Conservation (phyloP, 2,797 vertebrate species). For the Notolepis coatsorum region DNA sequence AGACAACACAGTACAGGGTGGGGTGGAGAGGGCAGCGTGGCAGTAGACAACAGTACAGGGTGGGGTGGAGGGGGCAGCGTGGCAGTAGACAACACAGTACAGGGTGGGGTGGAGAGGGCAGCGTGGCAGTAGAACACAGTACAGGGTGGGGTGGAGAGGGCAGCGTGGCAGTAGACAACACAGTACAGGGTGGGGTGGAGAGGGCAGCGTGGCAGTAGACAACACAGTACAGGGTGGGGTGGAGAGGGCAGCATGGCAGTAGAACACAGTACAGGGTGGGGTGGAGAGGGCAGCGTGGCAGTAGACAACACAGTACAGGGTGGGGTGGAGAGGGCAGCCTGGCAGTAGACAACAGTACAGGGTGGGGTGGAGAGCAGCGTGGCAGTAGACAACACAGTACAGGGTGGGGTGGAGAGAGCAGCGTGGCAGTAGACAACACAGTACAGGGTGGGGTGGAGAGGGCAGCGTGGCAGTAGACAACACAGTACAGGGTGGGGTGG, state of each 20-base stretch:
- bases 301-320: slow-evolving; percentile 32
- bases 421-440: slow-evolving; percentile 45
- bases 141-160: no score
- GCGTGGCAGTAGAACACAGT: slow-evolving; percentile 48
- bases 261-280: slow-evolving; percentile 17
- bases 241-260: no score
- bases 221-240: slow-evolving; percentile 27
- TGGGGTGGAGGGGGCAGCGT: no score
- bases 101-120: no score
- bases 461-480: slow-evolving; percentile 52
- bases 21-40: no score
- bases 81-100: slow-evolving; percentile 42
- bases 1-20: slow-evolving; percentile 13
- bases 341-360: slow-evolving; percentile 41
- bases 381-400: slow-evolving; percentile 42
- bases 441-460: no score
- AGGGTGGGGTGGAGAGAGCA: no score
- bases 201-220: slow-evolving; percentile 54
- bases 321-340: no score
- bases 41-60: slow-evolving; percentile 32
- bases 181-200: no score
- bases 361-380: no score
- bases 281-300: no score
- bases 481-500: slow-evolving; percentile 14
- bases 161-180: slow-evolving; percentile 49